Evolutionary conservation across 2,797 vertebrate genomes (phyloP).

Genomic region (Gymnothorax reevesii): DNA sequence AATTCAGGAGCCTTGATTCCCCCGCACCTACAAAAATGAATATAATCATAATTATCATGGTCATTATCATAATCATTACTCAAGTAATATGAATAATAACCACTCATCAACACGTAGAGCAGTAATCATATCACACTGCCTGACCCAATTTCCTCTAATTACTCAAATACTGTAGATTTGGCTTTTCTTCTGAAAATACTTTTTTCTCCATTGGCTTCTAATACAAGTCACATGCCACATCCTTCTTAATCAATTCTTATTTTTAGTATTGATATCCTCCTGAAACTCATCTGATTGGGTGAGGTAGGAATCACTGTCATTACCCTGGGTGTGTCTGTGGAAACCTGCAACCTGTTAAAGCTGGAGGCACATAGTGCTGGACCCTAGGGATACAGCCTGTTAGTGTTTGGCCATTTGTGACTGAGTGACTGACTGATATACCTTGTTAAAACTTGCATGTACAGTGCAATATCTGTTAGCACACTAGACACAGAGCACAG

Average conservation of each 20-base stretch:
- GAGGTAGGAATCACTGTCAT: background rate
- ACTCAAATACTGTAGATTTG: background rate
- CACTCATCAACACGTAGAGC: background rate
- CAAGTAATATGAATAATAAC: background rate
- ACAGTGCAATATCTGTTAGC: no score
- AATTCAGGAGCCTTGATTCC: background rate
- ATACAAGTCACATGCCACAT: background rate
- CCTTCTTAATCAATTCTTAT: background rate
- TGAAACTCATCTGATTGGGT: background rate
- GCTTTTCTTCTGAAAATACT: background rate
- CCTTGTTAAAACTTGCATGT: no score
- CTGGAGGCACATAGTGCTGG: background rate
- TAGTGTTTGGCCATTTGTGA: no score
- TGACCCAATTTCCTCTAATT: background rate
- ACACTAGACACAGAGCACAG: no score
- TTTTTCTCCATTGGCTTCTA: background rate
- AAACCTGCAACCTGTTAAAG: background rate
- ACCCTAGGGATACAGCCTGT: background rate
- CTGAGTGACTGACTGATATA: no score
- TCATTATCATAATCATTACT: background rate
- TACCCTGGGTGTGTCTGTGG: background rate
- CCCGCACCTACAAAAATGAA: background rate
- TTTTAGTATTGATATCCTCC: background rate
- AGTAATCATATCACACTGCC: background rate
- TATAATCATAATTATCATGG: background rate